Evolutionary conservation across 2,797 vertebrate genomes (phyloP).

Genomic region (Melanotaenia parkinsoni): DNA sequence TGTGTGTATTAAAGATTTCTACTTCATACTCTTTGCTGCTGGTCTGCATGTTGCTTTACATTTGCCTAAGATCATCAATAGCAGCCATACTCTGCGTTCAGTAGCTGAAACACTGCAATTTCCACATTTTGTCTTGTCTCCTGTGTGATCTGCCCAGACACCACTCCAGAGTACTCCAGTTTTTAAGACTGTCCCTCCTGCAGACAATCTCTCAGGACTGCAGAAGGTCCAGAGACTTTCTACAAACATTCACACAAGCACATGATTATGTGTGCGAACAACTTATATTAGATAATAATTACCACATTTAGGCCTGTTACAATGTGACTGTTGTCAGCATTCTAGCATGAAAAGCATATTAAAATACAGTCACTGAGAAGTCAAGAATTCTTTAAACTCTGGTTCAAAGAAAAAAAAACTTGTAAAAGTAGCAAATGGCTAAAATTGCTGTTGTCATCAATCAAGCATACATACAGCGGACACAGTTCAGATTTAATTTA

Average conservation of each 20-base stretch:
- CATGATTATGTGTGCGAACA: background rate
- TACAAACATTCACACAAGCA: no score
- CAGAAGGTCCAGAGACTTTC: background rate
- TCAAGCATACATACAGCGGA: background rate
- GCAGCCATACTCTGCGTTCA: background rate
- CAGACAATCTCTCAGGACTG: background rate
- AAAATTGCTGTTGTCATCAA: background rate
- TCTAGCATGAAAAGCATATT: background rate
- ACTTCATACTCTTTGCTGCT: background rate
- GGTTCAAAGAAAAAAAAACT: no score
- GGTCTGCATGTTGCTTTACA: background rate
- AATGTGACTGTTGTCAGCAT: conserved; percentile 1
- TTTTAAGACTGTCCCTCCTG: background rate
- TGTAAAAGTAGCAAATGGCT: conserved; percentile 2
- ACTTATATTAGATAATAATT: background rate
- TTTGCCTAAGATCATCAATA: background rate
- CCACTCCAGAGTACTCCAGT: background rate
- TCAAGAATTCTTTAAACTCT: background rate
- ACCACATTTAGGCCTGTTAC: background rate
- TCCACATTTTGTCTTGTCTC: background rate
- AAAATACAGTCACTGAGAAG: background rate
- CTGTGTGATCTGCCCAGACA: background rate
- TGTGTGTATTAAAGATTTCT: background rate
- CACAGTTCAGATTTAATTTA: conserved; percentile 6
- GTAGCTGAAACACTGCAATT: background rate